Percentiles rank a stretch among this genome's conserved stretches.
These are phyloP conservation scores for Callinectes sapidus DNA, from an alignment of 2,888 invertebrate species.

Conservation along the genomic window DNA sequence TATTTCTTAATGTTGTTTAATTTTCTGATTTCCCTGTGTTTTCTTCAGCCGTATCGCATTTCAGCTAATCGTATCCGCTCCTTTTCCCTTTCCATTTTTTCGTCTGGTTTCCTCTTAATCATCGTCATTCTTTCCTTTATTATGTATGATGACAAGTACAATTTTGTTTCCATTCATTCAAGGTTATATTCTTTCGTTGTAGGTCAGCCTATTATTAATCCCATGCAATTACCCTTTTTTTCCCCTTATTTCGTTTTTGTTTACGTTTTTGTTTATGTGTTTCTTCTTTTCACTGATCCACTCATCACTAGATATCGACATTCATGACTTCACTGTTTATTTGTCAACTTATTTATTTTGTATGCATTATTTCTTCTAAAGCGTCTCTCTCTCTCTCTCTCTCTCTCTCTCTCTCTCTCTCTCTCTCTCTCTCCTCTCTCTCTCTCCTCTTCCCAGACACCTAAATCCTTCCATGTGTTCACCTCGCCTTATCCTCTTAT, in stretches of 20 bases:
- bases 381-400: slow-evolving; percentile 4
- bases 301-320: neutral
- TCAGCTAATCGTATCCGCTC: neutral
- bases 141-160: neutral
- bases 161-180: neutral
- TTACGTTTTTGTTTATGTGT: neutral
- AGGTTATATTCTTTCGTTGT: neutral
- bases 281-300: neutral
- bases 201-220: neutral
- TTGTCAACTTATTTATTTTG: neutral
- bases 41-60: neutral
- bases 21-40: too few species aligned
- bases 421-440: neutral
- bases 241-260: neutral
- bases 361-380: neutral
- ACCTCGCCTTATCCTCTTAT: slow-evolving; percentile 7
- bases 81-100: neutral
- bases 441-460: neutral
- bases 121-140: neutral
- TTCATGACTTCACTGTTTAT: neutral
- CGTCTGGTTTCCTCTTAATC: neutral
- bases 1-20: too few species aligned
- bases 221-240: neutral
- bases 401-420: slow-evolving; percentile 5
- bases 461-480: neutral